Conservation (phyloP, 2,113 vertebrate species). For the Gambusia affinis region DNA sequence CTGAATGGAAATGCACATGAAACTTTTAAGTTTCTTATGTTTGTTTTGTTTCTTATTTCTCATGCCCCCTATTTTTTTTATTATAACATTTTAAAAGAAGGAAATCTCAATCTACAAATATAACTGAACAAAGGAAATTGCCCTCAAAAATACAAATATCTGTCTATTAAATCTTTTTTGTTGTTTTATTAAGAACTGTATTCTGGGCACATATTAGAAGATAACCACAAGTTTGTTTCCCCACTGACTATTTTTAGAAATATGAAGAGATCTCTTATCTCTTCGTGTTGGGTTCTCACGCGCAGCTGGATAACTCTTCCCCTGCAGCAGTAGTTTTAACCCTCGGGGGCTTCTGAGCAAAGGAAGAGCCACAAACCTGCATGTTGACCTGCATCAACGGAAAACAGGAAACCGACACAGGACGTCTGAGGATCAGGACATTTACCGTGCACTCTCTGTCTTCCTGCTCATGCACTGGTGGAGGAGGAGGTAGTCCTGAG, state of each 20-base stretch:
- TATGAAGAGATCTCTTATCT: conserved; percentile 1
- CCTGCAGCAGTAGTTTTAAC: conserved; percentile 28
- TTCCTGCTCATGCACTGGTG: conserved; percentile 98
- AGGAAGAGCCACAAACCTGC: conserved; percentile 69
- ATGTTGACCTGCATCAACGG: conserved; percentile 70
- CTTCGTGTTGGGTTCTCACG: not conserved
- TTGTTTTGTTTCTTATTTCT: not conserved
- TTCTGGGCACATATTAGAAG: not conserved
- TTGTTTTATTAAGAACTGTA: not conserved
- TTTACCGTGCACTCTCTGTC: conserved; percentile 91
- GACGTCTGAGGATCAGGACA: conserved; percentile 59
- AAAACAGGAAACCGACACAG: conserved; percentile 75
- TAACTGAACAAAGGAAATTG: not conserved
- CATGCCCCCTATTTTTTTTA: not conserved
- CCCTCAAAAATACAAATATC: not conserved
- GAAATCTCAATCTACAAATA: not conserved
- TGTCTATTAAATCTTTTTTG: not conserved
- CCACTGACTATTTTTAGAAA: not conserved
- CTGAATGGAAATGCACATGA: not conserved
- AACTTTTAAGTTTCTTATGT: not conserved
- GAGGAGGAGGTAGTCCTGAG: conserved; percentile 97
- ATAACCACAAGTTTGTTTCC: not conserved
- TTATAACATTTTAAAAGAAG: not conserved
- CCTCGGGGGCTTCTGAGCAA: conserved; percentile 35
- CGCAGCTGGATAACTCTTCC: conserved; percentile 13